A percentile compares a stretch with the other conserved stretches of the same genome.
Evolutionary conservation across 2,888 invertebrate species (phyloP).

Genomic region (Fragum whitleyi): DNA sequence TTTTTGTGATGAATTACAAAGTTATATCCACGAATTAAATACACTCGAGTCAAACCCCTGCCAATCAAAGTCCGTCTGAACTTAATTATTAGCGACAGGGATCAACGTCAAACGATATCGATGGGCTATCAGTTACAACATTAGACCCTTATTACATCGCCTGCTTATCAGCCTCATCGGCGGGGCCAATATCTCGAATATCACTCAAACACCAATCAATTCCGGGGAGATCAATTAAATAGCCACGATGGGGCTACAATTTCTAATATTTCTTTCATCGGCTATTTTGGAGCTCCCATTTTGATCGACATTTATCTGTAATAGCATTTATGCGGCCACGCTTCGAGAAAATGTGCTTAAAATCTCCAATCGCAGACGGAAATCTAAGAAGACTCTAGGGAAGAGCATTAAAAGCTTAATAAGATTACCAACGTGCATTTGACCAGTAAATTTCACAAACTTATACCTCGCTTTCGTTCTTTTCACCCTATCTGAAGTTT

Average conservation of each 20-base stretch:
- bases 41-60: no score
- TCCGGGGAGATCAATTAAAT: slow-evolving; percentile 67
- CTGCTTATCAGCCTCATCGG: slow-evolving; percentile 29
- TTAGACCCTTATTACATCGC: slow-evolving; percentile 36
- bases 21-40: no score
- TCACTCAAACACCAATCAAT: slow-evolving; percentile 35
- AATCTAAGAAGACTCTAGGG: no score
- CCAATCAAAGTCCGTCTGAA: slow-evolving; percentile 11
- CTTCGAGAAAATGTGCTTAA: not conserved
- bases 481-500: no score
- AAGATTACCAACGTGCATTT: no score
- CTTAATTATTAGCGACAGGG: slow-evolving; percentile 13
- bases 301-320: slow-evolving; percentile 51
- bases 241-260: slow-evolving; percentile 63
- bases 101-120: slow-evolving; percentile 26
- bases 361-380: not conserved
- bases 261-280: slow-evolving; percentile 70
- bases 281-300: slow-evolving; percentile 43
- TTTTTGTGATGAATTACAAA: no score
- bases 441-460: no score
- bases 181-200: slow-evolving; percentile 23
- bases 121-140: slow-evolving; percentile 35
- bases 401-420: no score
- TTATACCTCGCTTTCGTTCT: no score
- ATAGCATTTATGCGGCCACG: slow-evolving; percentile 35